Conservation (phyloP, 2,797 vertebrate genomes). For the Syngnathus acus region DNA sequence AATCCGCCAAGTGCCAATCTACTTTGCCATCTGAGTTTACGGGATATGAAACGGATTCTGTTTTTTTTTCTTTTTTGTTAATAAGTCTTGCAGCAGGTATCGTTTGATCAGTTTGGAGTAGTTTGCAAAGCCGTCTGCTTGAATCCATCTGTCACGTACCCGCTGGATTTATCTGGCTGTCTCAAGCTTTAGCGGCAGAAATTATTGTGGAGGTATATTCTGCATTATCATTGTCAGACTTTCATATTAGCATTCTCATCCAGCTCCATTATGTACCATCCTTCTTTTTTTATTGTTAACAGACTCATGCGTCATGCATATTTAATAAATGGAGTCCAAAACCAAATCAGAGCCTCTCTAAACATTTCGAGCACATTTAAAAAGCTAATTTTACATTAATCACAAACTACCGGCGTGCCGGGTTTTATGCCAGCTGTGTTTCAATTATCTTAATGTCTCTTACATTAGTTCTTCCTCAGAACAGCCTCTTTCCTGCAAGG, state of each 20-base stretch:
- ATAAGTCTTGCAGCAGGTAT: not conserved
- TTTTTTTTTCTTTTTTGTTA: not conserved
- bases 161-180: not conserved
- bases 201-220: not conserved
- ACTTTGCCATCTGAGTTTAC: not conserved
- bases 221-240: slow-evolving; percentile 1
- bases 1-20: not conserved
- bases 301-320: not conserved
- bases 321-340: not conserved
- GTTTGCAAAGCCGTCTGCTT: not conserved
- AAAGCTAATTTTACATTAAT: slow-evolving; percentile 3
- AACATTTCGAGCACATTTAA: slow-evolving; percentile 2
- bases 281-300: slow-evolving; percentile 1
- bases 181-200: not conserved
- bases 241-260: not conserved
- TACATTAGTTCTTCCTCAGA: slow-evolving; percentile 14
- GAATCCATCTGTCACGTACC: not conserved
- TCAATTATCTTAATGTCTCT: slow-evolving; percentile 22
- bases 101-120: not conserved
- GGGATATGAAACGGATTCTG: not conserved
- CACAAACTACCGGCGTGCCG: not conserved
- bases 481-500: not conserved
- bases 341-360: not conserved
- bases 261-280: not conserved
- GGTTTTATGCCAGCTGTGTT: slow-evolving; percentile 9